Evolutionary conservation across 1,140 invertebrate species (phyloP).

Genomic region (Diprion similis): DNA sequence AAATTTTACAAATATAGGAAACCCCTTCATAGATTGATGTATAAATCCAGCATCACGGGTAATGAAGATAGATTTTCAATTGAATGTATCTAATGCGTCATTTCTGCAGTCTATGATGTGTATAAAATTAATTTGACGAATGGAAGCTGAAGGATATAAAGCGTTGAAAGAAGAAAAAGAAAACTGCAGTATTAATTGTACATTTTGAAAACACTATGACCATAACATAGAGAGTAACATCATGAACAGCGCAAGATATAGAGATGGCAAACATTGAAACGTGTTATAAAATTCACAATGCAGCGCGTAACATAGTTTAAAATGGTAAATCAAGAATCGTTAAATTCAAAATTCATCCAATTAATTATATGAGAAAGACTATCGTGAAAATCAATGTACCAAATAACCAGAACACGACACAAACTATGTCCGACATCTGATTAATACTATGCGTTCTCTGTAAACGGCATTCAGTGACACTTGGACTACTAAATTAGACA

Average conservation of each 20-base stretch:
- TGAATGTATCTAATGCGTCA: not conserved
- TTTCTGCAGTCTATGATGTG: not conserved
- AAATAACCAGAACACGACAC: not conserved
- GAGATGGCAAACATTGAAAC: not conserved
- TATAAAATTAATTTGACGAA: not conserved
- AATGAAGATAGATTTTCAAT: not conserved
- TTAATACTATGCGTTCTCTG: not conserved
- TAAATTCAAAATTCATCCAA: not conserved
- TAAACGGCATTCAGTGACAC: not conserved
- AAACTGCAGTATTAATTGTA: not conserved
- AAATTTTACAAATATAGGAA: not conserved
- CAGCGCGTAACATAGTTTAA: not conserved
- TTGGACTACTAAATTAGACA: not conserved
- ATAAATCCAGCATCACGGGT: too few species aligned
- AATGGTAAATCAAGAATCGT: not conserved
- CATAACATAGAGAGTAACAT: not conserved
- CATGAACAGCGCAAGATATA: too few species aligned
- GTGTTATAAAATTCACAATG: constrained; percentile 6
- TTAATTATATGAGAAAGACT: too few species aligned
- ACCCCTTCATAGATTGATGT: too few species aligned
- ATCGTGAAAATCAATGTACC: too few species aligned
- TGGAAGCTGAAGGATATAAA: not conserved
- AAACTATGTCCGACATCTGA: not conserved
- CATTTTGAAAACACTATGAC: not conserved
- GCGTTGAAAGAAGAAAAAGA: not conserved